Percentiles rank a stretch among this genome's conserved stretches.
phyloP scores from a whole-genome alignment of 2,113 vertebrate species.

The Nycticebus coucang region DNA sequence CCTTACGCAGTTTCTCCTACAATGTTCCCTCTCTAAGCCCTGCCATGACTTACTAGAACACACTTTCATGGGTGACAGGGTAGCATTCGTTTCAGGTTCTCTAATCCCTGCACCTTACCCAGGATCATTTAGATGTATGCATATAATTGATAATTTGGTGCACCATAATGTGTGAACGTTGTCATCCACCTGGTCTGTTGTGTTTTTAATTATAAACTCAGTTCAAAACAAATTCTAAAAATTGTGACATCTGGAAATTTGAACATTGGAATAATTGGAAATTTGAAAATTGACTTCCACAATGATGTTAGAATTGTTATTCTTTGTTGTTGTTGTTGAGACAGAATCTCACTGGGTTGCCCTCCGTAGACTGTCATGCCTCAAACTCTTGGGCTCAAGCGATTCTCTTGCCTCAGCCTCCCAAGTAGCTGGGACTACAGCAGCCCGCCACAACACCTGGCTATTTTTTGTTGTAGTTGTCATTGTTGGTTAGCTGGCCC shows the following conservation, averaged over 20 bases:
- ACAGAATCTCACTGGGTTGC: too few species aligned
- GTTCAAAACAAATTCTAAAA: background rate
- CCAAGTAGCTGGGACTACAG: too few species aligned
- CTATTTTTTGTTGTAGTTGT: too few species aligned
- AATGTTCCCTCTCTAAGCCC: background rate
- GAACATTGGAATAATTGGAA: background rate
- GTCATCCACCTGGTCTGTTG: background rate
- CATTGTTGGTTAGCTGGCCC: too few species aligned
- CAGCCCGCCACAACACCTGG: too few species aligned
- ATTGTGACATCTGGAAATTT: background rate
- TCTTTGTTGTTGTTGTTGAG: background rate
- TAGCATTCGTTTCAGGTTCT: background rate
- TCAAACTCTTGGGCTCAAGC: too few species aligned
- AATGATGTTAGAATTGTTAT: background rate
- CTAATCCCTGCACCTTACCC: background rate
- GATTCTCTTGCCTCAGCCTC: too few species aligned
- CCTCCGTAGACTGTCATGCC: too few species aligned
- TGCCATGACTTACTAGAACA: background rate
- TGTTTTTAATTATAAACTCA: conserved; percentile 44
- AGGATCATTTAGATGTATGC: background rate
- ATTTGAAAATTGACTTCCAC: conserved; percentile 10
- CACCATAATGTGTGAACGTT: background rate
- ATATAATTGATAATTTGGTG: background rate
- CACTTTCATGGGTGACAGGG: background rate
- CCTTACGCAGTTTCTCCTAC: background rate